Conservation (phyloP, 1,140 invertebrate genomes). For the Heliconius congener region DNA sequence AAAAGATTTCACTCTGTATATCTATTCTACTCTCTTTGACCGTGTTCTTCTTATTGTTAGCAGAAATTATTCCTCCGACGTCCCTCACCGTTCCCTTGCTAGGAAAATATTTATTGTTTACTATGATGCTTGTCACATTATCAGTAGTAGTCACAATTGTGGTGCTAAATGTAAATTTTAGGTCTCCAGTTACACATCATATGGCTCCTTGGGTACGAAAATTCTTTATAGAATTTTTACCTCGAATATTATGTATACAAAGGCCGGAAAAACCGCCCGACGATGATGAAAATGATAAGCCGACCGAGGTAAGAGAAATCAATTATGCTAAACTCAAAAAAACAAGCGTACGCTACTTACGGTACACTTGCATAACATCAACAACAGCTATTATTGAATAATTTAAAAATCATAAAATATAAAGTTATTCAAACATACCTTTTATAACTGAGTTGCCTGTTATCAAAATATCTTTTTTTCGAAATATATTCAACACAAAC, state of each 20-base stretch:
- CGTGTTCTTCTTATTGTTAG: conserved; percentile 98
- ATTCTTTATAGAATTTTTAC: conserved; percentile 94
- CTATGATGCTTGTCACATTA: conserved; percentile 98
- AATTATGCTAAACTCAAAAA: conserved; percentile 3
- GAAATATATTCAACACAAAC: conserved; percentile 63
- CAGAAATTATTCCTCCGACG: conserved; percentile 99
- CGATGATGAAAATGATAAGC: conserved; percentile 85
- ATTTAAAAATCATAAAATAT: background rate
- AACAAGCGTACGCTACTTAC: background rate
- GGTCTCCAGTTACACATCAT: conserved; percentile 97
- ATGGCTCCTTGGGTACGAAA: conserved; percentile 95
- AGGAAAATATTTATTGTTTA: conserved; percentile 99
- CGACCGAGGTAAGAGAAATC: conserved; percentile 82
- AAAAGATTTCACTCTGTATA: conserved; percentile 98
- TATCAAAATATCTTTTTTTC: conserved; percentile 63
- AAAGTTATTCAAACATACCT: conserved; percentile 27
- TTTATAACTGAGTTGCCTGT: conserved; percentile 60
- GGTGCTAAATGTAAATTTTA: conserved; percentile 99
- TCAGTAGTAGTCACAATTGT: conserved; percentile 99
- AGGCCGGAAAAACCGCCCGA: conserved; percentile 88
- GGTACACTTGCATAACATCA: background rate
- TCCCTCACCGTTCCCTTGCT: conserved; percentile 98
- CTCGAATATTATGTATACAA: conserved; percentile 92
- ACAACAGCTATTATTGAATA: background rate
- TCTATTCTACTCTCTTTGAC: conserved; percentile 99